Base-by-base conservation (phyloP, 2,888 invertebrate genomes). In the Stictocephala bisonia region DNA sequence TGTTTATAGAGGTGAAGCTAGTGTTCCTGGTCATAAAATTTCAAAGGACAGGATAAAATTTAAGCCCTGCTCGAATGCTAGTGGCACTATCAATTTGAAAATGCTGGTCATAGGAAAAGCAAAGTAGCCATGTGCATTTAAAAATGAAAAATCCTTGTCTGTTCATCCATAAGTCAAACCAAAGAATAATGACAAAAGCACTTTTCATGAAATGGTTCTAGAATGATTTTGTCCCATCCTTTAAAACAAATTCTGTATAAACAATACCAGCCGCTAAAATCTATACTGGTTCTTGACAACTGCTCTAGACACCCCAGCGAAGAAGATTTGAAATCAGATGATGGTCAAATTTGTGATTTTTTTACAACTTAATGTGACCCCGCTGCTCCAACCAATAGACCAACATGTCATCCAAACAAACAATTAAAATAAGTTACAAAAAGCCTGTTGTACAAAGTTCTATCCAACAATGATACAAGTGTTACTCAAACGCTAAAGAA, bases 1-100 rank as follows among this genome's bases (percentile, higher is more conserved):
- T 11, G 77, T 77, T 58, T 77, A 77, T 51, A 64, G 75, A 67
- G 64, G 68, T 74, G 79, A 80, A 77, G 72, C 72, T 26, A 74
- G 72, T 41, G 79, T 79, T 74, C 77, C 78, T 71, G 73, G 79
- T 74, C 74, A 71, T 72, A 80, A 80, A 79, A 76, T 80, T 11
- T 29, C 22, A 11, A 74, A 76, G 48, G 76, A 76, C 53, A 71
- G 76, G 75, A 79, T 80, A 56, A 81, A 79, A 73, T 78, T 80
- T 50, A 80, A 80, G 80, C 79, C 79, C 29, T 81, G 79, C 78
- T 73, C 79, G 74, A 82, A 81, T 78, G 77, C 77, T 71, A 79
- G 78, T 76, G 79, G 79, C 69, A 81, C 74, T 26, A 79, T 79
- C 69, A 79, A 79, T 71, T 68, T 77, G 35, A 60, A 74, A 40